These are phyloP conservation scores for Hydriomena furcata DNA, from an alignment of 2,888 invertebrate genomes.

Conservation along the genomic window DNA sequence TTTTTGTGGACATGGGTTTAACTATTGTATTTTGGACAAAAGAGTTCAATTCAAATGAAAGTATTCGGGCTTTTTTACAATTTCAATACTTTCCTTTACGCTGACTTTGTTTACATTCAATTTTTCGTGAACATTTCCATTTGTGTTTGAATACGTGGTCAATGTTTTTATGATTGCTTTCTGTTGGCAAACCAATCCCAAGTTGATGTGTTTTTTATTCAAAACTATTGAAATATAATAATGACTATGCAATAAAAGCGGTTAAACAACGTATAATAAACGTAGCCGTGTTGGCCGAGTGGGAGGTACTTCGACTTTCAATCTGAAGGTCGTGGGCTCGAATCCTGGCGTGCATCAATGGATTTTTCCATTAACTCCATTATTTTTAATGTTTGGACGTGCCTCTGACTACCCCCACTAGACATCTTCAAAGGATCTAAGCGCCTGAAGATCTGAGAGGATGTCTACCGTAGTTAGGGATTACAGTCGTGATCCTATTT, in stretches of 20 bases:
- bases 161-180: slow-evolving; percentile 15
- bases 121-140: slow-evolving; percentile 20
- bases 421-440: no score
- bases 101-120: slow-evolving; percentile 17
- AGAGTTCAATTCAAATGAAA: slow-evolving; percentile 51
- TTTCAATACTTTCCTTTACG: slow-evolving; percentile 26
- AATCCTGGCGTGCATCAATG: no score
- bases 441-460: no score
- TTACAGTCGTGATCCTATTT: no score
- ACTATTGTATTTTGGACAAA: slow-evolving; percentile 68
- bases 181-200: not conserved
- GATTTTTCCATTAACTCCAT: no score
- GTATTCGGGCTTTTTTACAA: slow-evolving; percentile 37
- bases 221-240: not conserved
- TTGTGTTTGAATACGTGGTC: slow-evolving; percentile 9
- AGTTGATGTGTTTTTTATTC: slow-evolving; percentile 6
- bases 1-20: slow-evolving; percentile 61
- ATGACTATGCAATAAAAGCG: not conserved
- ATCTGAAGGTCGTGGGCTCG: no score
- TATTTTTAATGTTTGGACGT: no score
- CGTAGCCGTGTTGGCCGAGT: no score
- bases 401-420: no score
- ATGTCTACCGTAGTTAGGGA: no score
- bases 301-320: no score
- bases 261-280: not conserved